Evolutionary conservation across 2,888 invertebrate genomes (phyloP).

Genomic region (Neoaliturus tenellus): DNA sequence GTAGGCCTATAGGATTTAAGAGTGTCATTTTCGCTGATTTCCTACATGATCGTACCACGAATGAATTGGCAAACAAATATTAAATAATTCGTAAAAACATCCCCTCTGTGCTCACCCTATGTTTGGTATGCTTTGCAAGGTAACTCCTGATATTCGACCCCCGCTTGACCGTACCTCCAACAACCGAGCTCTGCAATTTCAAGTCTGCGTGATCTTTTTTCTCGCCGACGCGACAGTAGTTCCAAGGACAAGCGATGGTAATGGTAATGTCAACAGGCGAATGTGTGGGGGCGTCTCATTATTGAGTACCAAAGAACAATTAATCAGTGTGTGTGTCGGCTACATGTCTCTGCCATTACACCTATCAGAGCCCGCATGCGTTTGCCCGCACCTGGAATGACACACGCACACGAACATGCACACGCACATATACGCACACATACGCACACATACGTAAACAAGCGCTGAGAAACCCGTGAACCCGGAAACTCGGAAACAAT

Average conservation of each 20-base stretch:
- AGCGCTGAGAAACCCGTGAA: not conserved
- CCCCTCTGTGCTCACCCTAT: no score
- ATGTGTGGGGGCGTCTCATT: constrained; percentile 19
- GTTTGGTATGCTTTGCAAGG: no score
- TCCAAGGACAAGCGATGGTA: not conserved
- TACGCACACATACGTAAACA: not conserved
- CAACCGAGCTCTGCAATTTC: not conserved
- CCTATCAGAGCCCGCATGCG: constrained; percentile 7
- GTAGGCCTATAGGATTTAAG: no score
- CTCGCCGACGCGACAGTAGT: not conserved
- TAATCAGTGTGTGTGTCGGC: constrained; percentile 10
- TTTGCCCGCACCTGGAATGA: constrained; percentile 18
- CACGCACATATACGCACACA: constrained; percentile 9
- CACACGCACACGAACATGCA: constrained; percentile 29
- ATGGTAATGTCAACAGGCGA: not conserved
- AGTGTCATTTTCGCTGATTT: no score
- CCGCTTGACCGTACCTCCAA: no score
- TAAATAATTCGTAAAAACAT: no score
- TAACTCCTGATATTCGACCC: no score
- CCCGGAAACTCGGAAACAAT: not conserved
- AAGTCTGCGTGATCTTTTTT: not conserved
- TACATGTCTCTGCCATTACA: constrained; percentile 40
- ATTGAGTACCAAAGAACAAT: constrained; percentile 24
- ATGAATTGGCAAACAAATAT: no score
- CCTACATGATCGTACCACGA: no score